These are phyloP conservation scores for Drosophila varians DNA, from an alignment of 1,140 invertebrate species.

Conservation along the genomic window DNA sequence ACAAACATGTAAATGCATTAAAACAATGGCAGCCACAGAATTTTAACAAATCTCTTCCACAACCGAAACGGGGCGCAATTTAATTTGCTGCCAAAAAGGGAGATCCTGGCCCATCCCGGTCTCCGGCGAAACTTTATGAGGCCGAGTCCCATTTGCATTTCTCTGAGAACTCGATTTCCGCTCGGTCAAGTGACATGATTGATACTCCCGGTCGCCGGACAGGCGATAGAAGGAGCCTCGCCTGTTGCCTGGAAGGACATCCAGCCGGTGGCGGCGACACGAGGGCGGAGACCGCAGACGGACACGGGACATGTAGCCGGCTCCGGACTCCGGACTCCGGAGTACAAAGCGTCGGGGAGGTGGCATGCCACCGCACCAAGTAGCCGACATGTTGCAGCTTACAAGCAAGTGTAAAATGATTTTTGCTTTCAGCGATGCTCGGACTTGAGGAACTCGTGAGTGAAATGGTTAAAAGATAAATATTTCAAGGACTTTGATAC, in stretches of 20 bases:
- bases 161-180: slow-evolving; percentile 69
- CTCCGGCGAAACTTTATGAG: slow-evolving; percentile 36
- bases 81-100: slow-evolving; percentile 25
- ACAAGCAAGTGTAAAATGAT: slow-evolving; percentile 30
- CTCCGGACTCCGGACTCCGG: background rate
- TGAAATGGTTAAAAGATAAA: too few species aligned
- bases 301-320: background rate
- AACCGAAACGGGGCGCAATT: slow-evolving; percentile 41
- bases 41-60: slow-evolving; percentile 60
- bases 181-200: slow-evolving; percentile 78
- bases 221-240: slow-evolving; percentile 29
- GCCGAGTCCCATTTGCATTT: slow-evolving; percentile 36
- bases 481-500: too few species aligned
- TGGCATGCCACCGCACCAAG: slow-evolving; percentile 29
- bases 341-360: background rate
- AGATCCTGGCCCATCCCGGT: background rate
- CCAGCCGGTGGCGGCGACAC: slow-evolving; percentile 27
- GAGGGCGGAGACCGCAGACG: slow-evolving; percentile 21
- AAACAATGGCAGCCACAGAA: slow-evolving; percentile 59
- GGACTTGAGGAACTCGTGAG: background rate
- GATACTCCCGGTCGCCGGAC: slow-evolving; percentile 45
- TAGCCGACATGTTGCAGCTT: slow-evolving; percentile 50
- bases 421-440: slow-evolving; percentile 5
- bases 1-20: slow-evolving; percentile 57
- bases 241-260: slow-evolving; percentile 26